Evolutionary conservation across 2,113 vertebrate species (phyloP), one percentile per base, ranked within the genome.

Genomic region (Pachyramphus minor): DNA sequence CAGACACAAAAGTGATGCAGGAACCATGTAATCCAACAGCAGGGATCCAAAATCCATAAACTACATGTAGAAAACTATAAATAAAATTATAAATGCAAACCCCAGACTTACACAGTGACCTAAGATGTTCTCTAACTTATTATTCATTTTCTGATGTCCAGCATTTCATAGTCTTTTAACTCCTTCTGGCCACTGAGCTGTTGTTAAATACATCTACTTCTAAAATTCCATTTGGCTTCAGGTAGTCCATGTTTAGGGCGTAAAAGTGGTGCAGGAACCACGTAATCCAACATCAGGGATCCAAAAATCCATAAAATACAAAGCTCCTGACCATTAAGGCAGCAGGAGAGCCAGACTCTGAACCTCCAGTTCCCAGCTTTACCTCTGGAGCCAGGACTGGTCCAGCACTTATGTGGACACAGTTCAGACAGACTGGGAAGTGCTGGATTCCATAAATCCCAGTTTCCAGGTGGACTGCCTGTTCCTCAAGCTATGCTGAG

Each of bases 361-460:
- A 58, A 45, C 42, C 18, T 27, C 23, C 45, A 14, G 0, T 45
- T 71, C 42, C 42, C 56, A 94, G 2, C 20, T 55, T 50, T 21
- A 23, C 16, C 69, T 62, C 77, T 45, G 45, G 39, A 75, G 23
- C 12, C 30, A 24, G 10, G 35, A 60, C 35, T 28, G 62, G 15
- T 22, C 30, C 73, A 81, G 16, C 18, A 8, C 15, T 25, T 23
- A 4, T 0, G 3, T 24, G 50, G 31, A 8, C 10, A 8, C 0
- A 10, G 11, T 11, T 28, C 37, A 81, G 55, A 6, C 0, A 73
- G 28, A 14, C 0, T 37, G 37, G 76, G 71, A 87, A 17, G 49
- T 28, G 63, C 55, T n/a, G 33, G 47, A 35, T 84, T 31, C 52
- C 28, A 55, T 13, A 72, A 45, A 49, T 27, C 56, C 66, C 24